These are phyloP conservation scores for Erpobdella octoculata DNA, from an alignment of 2,888 invertebrate species.

Conservation along the genomic window DNA sequence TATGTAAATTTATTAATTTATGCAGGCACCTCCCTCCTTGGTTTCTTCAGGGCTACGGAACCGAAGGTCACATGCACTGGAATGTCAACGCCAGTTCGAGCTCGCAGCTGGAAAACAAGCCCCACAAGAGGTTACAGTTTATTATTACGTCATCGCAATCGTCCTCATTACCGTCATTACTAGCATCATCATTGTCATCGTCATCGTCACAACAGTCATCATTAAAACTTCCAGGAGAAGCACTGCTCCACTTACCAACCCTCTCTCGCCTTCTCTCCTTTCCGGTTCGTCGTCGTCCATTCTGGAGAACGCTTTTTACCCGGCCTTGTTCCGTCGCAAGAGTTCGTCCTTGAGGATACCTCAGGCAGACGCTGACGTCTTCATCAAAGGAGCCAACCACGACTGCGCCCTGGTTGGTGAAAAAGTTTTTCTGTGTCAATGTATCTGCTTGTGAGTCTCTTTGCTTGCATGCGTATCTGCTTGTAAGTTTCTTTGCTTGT, in stretches of 20 bases:
- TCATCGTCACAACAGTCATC: neutral
- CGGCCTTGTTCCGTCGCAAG: neutral
- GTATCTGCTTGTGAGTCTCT: neutral
- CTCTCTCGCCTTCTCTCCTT: neutral
- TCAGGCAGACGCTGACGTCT: neutral
- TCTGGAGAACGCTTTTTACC: neutral
- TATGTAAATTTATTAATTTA: neutral
- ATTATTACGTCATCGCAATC: slow-evolving; percentile 91
- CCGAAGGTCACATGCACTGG: slow-evolving; percentile 36
- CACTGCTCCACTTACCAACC: neutral
- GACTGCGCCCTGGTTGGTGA: neutral
- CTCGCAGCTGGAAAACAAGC: neutral
- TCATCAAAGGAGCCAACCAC: neutral
- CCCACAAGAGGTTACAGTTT: neutral
- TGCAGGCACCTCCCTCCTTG: slow-evolving; percentile 37
- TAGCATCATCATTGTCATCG: neutral
- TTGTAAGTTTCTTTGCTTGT: neutral
- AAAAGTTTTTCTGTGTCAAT: neutral
- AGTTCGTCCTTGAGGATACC: neutral
- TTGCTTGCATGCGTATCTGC: too few relatives aligned
- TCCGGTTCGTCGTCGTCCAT: slow-evolving; percentile 10
- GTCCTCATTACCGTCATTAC: slow-evolving; percentile 15
- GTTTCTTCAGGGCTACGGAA: slow-evolving; percentile 37
- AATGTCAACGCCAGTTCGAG: slow-evolving; percentile 9
- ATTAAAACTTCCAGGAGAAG: slow-evolving; percentile 4